Evolutionary conservation across 2,888 invertebrate species (phyloP), one percentile per base, ranked within the genome.

Genomic region (Anticlea derivata): DNA sequence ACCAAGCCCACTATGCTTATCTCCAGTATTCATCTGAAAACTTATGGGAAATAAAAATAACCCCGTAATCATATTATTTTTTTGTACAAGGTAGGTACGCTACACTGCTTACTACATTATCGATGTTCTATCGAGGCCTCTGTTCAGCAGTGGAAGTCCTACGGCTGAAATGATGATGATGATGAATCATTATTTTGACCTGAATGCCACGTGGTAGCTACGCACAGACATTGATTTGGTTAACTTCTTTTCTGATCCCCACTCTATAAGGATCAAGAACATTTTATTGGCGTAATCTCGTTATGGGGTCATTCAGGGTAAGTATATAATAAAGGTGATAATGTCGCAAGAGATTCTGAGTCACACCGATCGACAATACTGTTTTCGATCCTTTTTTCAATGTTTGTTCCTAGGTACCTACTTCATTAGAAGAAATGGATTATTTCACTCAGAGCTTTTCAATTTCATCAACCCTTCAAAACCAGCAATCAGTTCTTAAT

Each of bases 281-380:
- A 61, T 60, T 70, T 68, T 67, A 73, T 69, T 44, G 54, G 34
- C 43, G 51, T 63, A 68, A 67, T 64, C 61, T 41, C 39, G 41
- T 51, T 53, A 61, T 55, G 56, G 51, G 39, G 43, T 27, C n/a
- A 37, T 39, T 26, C 7, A 29, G 27, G 39, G 43, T 54, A 55
- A n/a, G n/a, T n/a, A n/a, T n/a, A n/a, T 17, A 17, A 3, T 51
- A 51, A 52, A 41, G 54, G 27, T 35, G 37, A 45, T 47, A 53
- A 44, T 53, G 30, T 17, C 24, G 37, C 37, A 10, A 26, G 34
- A n/a, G 17, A 30, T 34, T 43, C 38, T 43, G 48, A 44, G 10
- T 47, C 33, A 43, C 22, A 52, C 13, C 17, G 24, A 31, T 46
- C 26, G 41, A 31, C 33, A 10, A 7, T 23, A 8, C 1, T 22